These are phyloP conservation scores for Palaemon carinicauda DNA, from an alignment of 1,140 invertebrate species.

Conservation along the genomic window DNA sequence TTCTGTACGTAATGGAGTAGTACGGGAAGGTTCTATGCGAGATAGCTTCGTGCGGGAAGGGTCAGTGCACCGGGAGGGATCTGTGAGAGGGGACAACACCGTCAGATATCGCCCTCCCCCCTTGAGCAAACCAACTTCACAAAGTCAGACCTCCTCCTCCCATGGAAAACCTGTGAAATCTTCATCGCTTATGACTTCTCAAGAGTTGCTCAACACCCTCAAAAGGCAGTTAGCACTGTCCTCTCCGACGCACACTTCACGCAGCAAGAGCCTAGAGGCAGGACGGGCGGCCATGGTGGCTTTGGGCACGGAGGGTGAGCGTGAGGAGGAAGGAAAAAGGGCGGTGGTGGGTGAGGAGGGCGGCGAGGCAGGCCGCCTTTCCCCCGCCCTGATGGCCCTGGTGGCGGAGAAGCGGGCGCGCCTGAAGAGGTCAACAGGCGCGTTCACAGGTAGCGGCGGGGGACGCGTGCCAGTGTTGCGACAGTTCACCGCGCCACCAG, in stretches of 20 bases:
- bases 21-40: background rate
- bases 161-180: constrained; percentile 49
- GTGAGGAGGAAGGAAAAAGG: constrained; percentile 25
- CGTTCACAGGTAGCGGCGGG: constrained; percentile 59
- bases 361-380: constrained; percentile 34
- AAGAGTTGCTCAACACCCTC: constrained; percentile 57
- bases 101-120: background rate
- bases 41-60: constrained; percentile 7
- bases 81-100: background rate
- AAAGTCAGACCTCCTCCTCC: background rate
- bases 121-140: background rate
- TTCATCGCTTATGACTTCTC: constrained; percentile 55
- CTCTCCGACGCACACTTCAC: constrained; percentile 49
- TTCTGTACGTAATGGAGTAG: background rate
- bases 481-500: constrained; percentile 56
- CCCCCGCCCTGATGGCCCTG: constrained; percentile 55
- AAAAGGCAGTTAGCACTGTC: constrained; percentile 58
- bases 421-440: constrained; percentile 56
- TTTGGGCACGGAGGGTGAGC: constrained; percentile 15
- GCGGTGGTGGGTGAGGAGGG: background rate
- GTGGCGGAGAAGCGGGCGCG: constrained; percentile 57
- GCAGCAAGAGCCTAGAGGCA: constrained; percentile 59
- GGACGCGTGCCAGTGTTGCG: constrained; percentile 50
- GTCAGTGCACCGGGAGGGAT: background rate
- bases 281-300: constrained; percentile 52